Evolutionary conservation across 92 coral and sea anemone genomes (phyloP), one percentile per base, ranked within the genome.

Genomic region (Porites rus): DNA sequence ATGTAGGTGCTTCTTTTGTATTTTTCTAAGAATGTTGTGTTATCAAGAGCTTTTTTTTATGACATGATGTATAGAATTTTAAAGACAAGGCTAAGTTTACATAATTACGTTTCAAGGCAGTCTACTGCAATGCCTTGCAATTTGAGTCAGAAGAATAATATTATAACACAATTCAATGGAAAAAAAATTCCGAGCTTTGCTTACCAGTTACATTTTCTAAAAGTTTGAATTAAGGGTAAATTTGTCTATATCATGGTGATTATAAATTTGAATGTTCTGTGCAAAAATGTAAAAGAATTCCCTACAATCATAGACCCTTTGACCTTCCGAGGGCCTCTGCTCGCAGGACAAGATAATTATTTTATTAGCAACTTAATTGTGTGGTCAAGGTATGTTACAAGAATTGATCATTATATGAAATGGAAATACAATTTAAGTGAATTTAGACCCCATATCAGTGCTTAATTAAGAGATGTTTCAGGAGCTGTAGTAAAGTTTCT

Each of bases 391-490:
- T 28, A 54, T 8, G 4, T 18, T 62, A 7, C 22, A 19, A 62
- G 19, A 38, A 38, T 38, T 38, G 31, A 61, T 63, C 65, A 12
- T 22, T 9, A 38, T 51, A 77, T 38, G 62, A 43, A 73, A 74
- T 74, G 46, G 31, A 78, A n/a, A 53, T 51, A 53, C n/a, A 75
- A 73, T 53, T 38, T 60, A 78, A 28, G 12, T 78, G 62, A 76
- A 59, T 76, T 25, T 76, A 59, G 17, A 50, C 50, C 19, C 16
- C 18, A 14, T 59, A 76, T 59, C 25, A 25, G n/a, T 25, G 28
- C 17, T 24, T 76, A 38, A 8, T 20, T 10, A 76, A 14, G 14
- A 22, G 22, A 9, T 38, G 17, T 10, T 62, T 0, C 71, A n/a
- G 14, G 56, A 25, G 17, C 5, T 9, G 54, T 78, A 64, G 43